Base-by-base conservation (phyloP, 2,888 invertebrate species). In the Drosophila siamana region DNA sequence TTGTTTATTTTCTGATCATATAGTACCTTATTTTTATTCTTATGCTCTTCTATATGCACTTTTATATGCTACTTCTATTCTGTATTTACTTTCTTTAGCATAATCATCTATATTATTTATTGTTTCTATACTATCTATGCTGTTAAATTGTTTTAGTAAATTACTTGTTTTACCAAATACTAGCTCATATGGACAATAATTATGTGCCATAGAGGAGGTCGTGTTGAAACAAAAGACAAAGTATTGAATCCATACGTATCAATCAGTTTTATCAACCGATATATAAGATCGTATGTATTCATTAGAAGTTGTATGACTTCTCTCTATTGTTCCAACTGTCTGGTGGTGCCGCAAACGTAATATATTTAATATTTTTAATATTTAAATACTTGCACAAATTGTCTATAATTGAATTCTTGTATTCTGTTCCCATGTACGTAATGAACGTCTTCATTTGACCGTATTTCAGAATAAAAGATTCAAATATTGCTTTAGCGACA, bases 201-300 rank as follows among this genome's bases (percentile, higher is more conserved):
- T 43, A 13, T 54, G 52, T 16, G 26, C 26, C n/a, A 19, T 40
- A 1, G 52, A 52, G 8, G 43, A 43, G 11, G 52, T 54, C 4
- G 41, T 40, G 9, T 41, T 54, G 9, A 41, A 54, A 41, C 41
- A 40, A n/a, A 2, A 19, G 0, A 19, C 41, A 2, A 43, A 43
- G 8, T 55, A 43, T 30, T 43, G 28, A 13, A 54, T 4, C 50
- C 48, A 50, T 13, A 33, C 24, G 22, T 54, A 47, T 54, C 46
- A 61, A 47, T 61, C 61, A 47, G 28, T 54, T 54, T 40, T 61
- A 41, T 47, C 30, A 5, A 41, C 40, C 13, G 47, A 62, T 16
- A 62, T 54, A n/a, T 62, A 54, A 0, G 52, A 40, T n/a, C 43
- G 43, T 8, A 59, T 50, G n/a, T 59, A 50, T 8, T 59, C 41